Evolutionary conservation across 2,888 invertebrate species (phyloP), one percentile per base, ranked within the genome.

Genomic region (Tetragonula carbonaria): DNA sequence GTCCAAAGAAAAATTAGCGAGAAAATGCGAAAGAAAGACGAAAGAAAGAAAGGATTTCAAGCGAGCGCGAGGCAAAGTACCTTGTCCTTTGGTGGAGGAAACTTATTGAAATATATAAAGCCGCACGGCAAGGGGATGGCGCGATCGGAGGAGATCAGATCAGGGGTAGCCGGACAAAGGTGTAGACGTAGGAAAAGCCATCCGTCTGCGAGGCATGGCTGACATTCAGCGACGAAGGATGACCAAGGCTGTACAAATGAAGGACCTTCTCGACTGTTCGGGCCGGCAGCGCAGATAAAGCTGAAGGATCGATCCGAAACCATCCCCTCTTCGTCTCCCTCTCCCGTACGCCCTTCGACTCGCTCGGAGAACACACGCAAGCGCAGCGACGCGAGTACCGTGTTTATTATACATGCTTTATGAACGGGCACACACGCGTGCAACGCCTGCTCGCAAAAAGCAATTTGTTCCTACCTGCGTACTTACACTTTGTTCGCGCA

Each of bases 391-490:
- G 83, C 75, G 81, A 55, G 76, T 68, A 85, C 67, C 87, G 84
- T 91, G 88, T 92, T 91, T 91, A 90, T 92, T 90, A 90, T 90
- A 90, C 89, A 89, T 90, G 87, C 90, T 90, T 91, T 89, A 91
- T 87, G 87, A 91, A 90, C 85, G 87, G 70, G 63, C 76, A 72
- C 74, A 14, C 53, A 55, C 62, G 57, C 51, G 79, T 71, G 85
- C 23, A 50, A 51, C 71, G 74, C 62, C 68, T 45, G 38, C 73
- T 73, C 59, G 73, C 68, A 66, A 74, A 85, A 85, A 85, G 66
- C 73, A 85, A 84, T 84, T 74, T 79, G 76, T 83, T 70, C 33
- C 68, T 65, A 62, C 57, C 66, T 73, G 72, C 78, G 67, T 83
- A 21, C 33, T 18, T 21, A 65, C 75, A 73, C 66, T 71, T 84